Evolutionary conservation across 1,140 invertebrate genomes (phyloP).

Genomic region (Zaprionus africanus): DNA sequence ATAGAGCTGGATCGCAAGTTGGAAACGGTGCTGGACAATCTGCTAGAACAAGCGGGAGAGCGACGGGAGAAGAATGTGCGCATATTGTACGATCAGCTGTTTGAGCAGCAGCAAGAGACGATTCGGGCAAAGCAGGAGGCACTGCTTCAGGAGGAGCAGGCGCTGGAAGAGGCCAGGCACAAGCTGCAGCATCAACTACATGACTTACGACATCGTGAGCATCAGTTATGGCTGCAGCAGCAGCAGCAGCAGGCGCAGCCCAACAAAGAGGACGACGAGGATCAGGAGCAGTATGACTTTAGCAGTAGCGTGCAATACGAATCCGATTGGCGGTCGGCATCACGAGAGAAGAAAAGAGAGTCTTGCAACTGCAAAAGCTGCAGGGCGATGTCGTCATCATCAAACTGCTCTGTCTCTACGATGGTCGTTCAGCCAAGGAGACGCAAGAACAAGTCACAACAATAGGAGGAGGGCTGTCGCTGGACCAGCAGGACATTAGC

Average conservation of each 20-base stretch:
- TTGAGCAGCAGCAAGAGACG: constrained; percentile 37
- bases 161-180: constrained; percentile 7
- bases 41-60: constrained; percentile 40
- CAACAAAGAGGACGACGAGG: neutral
- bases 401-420: neutral
- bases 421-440: neutral
- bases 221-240: neutral
- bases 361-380: neutral
- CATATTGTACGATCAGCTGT: constrained; percentile 49
- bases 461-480: neutral
- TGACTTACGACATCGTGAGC: constrained; percentile 36
- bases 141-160: neutral
- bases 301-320: neutral
- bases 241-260: neutral
- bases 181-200: neutral
- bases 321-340: neutral
- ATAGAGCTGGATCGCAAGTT: constrained; percentile 47
- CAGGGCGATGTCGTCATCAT: neutral
- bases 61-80: constrained; percentile 47
- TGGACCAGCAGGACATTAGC: neutral
- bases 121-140: constrained; percentile 17
- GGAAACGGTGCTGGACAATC: constrained; percentile 30
- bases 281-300: neutral
- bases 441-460: neutral
- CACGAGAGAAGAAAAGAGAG: neutral